These are phyloP conservation scores for Drosophila helvetica DNA, from an alignment of 2,888 invertebrate genomes.

Conservation along the genomic window DNA sequence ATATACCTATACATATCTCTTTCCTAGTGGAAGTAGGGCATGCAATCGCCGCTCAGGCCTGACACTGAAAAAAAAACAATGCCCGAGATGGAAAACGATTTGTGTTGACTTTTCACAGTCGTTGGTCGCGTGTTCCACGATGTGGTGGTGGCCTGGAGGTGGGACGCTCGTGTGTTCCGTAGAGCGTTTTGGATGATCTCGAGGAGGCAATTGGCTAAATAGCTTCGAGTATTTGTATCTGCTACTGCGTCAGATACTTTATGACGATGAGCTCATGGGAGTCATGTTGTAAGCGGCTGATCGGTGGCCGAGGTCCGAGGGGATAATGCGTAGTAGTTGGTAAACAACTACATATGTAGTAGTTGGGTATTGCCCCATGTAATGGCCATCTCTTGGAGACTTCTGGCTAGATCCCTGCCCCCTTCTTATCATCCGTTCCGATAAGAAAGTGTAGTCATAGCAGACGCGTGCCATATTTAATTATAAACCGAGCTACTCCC, in stretches of 20 bases:
- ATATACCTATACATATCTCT: constrained; percentile 19
- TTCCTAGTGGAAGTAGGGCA: constrained; percentile 63
- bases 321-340: constrained; percentile 23
- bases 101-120: constrained; percentile 64
- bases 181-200: constrained; percentile 9
- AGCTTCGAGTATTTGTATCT: constrained; percentile 2
- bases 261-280: constrained; percentile 62
- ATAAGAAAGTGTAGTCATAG: constrained; percentile 23
- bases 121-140: constrained; percentile 63
- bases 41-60: constrained; percentile 55
- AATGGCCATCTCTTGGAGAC: constrained; percentile 4
- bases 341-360: constrained; percentile 7
- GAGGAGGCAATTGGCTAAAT: constrained; percentile 24
- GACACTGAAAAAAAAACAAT: constrained; percentile 32
- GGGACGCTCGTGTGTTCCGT: neutral
- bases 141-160: neutral
- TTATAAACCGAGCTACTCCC: constrained; percentile 16
- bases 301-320: constrained; percentile 25
- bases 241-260: constrained; percentile 15
- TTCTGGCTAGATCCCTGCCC: constrained; percentile 17
- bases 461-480: constrained; percentile 42
- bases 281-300: constrained; percentile 63
- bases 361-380: constrained; percentile 2
- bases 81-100: constrained; percentile 32
- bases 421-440: constrained; percentile 23